phyloP scores from a whole-genome alignment of 2,113 vertebrate species.

The Poeciliopsis turrubarensis region DNA sequence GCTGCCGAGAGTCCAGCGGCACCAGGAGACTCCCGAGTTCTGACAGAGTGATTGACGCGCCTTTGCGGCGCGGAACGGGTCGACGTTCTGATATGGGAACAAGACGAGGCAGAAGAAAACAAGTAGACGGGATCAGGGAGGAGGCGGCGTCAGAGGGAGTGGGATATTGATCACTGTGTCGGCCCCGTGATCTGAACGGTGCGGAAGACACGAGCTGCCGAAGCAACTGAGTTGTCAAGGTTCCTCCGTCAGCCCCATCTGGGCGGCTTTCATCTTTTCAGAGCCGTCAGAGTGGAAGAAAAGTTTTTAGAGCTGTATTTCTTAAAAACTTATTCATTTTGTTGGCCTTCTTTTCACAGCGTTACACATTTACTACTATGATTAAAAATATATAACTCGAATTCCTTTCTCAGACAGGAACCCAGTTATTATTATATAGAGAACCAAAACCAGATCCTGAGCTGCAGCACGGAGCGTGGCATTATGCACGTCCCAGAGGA shows the following conservation, averaged over 20 bases:
- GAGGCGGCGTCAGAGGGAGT: conserved; percentile 4
- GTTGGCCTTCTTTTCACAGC: neutral
- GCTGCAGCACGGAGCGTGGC: neutral
- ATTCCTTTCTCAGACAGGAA: too few species aligned
- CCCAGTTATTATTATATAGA: too few species aligned
- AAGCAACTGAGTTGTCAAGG: neutral
- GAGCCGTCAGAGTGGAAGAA: neutral
- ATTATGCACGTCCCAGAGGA: neutral
- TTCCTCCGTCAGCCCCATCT: conserved; percentile 1
- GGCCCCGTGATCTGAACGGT: neutral
- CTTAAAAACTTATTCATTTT: neutral
- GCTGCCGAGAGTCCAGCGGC: neutral
- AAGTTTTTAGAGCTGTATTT: neutral
- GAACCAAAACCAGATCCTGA: neutral
- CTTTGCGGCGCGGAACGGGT: conserved; percentile 2
- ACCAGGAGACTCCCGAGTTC: conserved; percentile 8
- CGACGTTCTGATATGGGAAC: conserved; percentile 14
- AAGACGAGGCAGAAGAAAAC: conserved; percentile 5
- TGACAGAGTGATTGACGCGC: conserved; percentile 31
- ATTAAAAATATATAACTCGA: too few species aligned
- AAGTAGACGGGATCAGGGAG: conserved; percentile 2
- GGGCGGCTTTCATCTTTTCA: neutral
- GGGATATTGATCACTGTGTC: conserved; percentile 1
- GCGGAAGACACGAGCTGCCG: neutral
- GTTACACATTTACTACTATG: neutral